phyloP scores from a whole-genome alignment of 2,888 invertebrate genomes.

The Mythimna lalbum region DNA sequence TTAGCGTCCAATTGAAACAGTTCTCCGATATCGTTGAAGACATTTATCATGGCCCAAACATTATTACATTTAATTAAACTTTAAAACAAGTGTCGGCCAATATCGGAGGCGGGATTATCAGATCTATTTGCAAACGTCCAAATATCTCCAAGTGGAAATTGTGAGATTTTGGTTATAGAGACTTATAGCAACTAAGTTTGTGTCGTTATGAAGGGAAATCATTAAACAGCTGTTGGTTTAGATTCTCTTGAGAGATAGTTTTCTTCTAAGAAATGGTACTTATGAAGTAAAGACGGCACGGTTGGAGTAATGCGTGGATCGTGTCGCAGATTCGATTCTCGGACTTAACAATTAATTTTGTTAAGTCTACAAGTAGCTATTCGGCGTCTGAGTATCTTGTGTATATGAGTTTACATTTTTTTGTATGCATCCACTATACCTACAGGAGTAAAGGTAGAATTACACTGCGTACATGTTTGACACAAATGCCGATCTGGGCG shows the following conservation, averaged over 20 bases:
- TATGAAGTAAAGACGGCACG: not conserved
- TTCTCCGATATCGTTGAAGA: conserved; percentile 68
- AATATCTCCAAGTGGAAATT: conserved; percentile 58
- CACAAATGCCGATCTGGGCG: too few relatives aligned
- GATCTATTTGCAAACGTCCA: conserved; percentile 68
- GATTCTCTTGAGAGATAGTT: not conserved
- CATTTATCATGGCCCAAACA: conserved; percentile 75
- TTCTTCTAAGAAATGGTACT: conserved; percentile 1
- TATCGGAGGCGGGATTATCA: conserved; percentile 68
- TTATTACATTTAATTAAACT: conserved; percentile 78
- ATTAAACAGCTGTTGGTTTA: conserved; percentile 11
- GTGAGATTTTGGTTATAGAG: conserved; percentile 40
- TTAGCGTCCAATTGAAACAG: conserved; percentile 69
- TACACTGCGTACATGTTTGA: too few relatives aligned
- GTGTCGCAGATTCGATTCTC: too few relatives aligned
- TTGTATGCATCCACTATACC: too few relatives aligned
- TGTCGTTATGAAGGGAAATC: conserved; percentile 7
- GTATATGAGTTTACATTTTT: too few relatives aligned
- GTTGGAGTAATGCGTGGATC: too few relatives aligned
- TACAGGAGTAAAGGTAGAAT: too few relatives aligned
- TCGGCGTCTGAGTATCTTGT: too few relatives aligned
- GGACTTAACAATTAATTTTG: too few relatives aligned
- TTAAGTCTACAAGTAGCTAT: too few relatives aligned
- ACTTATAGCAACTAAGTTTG: conserved; percentile 11
- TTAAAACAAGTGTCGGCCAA: conserved; percentile 73